phyloP scores from a whole-genome alignment of 2,888 invertebrate species.

The Cremastinae sp. region DNA sequence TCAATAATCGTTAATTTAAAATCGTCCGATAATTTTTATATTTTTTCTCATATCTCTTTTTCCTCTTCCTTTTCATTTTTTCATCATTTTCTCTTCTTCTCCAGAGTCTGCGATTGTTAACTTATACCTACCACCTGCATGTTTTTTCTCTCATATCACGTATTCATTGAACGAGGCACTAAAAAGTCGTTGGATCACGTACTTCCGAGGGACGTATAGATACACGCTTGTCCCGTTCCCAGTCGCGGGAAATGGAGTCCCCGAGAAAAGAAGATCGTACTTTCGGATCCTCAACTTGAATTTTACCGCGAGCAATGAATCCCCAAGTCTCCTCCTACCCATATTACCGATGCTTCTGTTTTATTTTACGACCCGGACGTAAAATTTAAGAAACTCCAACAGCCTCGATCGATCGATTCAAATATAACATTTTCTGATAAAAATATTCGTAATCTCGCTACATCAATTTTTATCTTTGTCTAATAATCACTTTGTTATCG shows the following conservation, averaged over 20 bases:
- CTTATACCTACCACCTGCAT: not conserved
- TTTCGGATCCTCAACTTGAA: constrained; percentile 14
- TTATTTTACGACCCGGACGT: not conserved
- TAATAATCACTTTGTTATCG: not conserved
- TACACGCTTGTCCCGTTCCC: not conserved
- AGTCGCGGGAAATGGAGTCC: constrained; percentile 1
- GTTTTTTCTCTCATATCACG: constrained; percentile 44
- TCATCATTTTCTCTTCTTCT: not conserved
- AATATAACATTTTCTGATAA: too few species aligned
- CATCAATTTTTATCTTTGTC: too few species aligned
- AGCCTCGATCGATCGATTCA: too few species aligned
- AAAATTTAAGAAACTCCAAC: too few species aligned
- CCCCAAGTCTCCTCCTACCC: not conserved
- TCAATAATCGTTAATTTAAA: not conserved
- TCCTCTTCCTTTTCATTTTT: not conserved
- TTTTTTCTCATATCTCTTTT: not conserved
- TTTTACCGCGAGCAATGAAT: constrained; percentile 5
- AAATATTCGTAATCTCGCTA: too few species aligned
- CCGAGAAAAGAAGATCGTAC: constrained; percentile 11
- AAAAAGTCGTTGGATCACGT: constrained; percentile 48
- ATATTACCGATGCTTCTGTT: not conserved
- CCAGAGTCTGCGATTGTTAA: not conserved
- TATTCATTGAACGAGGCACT: constrained; percentile 56
- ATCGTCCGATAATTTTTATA: constrained; percentile 32
- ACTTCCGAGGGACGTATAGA: constrained; percentile 13